Evolutionary conservation across 2,113 vertebrate species (phyloP), one percentile per base, ranked within the genome.

Genomic region (Labeo rohita): DNA sequence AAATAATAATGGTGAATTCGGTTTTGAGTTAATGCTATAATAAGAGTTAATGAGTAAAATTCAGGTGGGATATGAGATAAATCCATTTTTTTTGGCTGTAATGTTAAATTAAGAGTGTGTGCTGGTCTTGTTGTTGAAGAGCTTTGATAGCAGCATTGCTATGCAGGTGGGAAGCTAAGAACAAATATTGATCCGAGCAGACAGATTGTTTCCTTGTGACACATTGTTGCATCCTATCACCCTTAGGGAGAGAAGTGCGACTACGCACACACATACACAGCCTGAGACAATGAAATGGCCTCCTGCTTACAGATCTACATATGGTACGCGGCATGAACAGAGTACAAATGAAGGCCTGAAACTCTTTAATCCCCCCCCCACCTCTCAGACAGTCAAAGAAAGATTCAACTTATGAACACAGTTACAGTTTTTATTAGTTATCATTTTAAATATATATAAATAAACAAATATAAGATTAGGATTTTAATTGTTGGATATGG

Each of bases 121-220:
- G 65, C 13, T 11, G 16, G 43, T 39, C 56, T 18, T 86, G 39
- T 49, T 63, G 52, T 50, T 68, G 75, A 45, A 43, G n/a, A 18
- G 56, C 15, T 79, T 74, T 86, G 56, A 47, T 73, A 45, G 70
- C n/a, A 18, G 10, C 8, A 85, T 85, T 80, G 84, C 1, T 23
- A 47, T 80, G 84, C 78, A 72, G 78, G 85, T 86, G 68, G n/a
- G 34, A 45, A 23, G 56, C 56, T 75, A 34, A 84, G 36, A 84
- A n/a, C 61, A 39, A 7, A 21, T 74, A 86, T 86, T 49, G 85
- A 86, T 81, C 78, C 15, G n/a, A 65, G 54, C 80, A 82, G 68
- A 75, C 54, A 65, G 85, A 85, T 75, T 65, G 78, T 28, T 63
- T 75, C 39, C 28, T 63, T 65, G 54, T 52, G 59, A 85, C 12